Evolutionary conservation across 1,140 invertebrate species (phyloP).

Genomic region (Drosophila eugracilis): DNA sequence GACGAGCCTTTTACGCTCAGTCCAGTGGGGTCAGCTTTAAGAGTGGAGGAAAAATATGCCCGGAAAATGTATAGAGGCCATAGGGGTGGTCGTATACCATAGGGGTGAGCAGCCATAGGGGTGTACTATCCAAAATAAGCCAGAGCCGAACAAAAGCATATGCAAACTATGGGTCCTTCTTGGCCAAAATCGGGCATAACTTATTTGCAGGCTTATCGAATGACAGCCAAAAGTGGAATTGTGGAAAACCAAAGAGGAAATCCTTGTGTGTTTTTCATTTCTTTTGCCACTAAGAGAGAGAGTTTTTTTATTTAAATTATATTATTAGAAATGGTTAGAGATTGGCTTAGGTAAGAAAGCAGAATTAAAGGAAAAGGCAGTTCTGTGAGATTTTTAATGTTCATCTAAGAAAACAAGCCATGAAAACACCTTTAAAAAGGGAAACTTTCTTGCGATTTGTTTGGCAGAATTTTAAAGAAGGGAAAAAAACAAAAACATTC

Average conservation of each 20-base stretch:
- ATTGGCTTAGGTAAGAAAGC: too few relatives aligned
- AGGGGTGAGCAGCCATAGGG: slow-evolving; percentile 4
- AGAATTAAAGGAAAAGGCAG: too few relatives aligned
- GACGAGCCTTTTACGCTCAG: slow-evolving; percentile 20
- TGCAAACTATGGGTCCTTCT: slow-evolving; percentile 2
- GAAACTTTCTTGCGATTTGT: too few relatives aligned
- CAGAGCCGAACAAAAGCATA: slow-evolving; percentile 8
- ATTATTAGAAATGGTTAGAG: too few relatives aligned
- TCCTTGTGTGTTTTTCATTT: background rate
- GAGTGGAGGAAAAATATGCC: background rate
- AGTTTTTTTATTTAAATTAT: background rate
- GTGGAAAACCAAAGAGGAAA: background rate
- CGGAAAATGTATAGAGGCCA: too few relatives aligned
- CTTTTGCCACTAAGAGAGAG: background rate
- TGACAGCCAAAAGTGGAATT: background rate
- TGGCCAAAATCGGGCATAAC: slow-evolving; percentile 12
- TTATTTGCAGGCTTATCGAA: slow-evolving; percentile 25
- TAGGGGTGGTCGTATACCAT: too few relatives aligned
- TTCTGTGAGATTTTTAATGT: too few relatives aligned
- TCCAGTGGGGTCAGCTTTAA: slow-evolving; percentile 6
- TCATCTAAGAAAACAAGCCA: too few relatives aligned
- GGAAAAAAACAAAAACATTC: too few relatives aligned
- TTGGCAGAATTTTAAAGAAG: too few relatives aligned
- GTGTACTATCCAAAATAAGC: background rate
- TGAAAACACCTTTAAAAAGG: too few relatives aligned